A percentile compares a stretch with the other conserved stretches of the same genome.
Conservation (phyloP, 2,888 invertebrate species). For the Heliconius erato region DNA sequence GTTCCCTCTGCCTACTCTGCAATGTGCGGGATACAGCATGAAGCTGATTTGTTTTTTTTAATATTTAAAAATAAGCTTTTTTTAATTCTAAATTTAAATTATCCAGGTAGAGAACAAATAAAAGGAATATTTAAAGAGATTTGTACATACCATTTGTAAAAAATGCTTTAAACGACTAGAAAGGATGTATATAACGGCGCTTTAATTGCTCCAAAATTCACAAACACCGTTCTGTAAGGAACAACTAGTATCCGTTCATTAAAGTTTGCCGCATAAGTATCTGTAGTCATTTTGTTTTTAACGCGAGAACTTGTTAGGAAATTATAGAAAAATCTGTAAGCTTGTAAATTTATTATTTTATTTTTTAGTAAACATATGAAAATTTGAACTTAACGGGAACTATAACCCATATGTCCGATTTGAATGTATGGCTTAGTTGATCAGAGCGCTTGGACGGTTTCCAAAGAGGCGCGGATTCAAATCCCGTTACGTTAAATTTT, state of each 20-base stretch:
- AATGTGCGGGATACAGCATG: too few relatives aligned
- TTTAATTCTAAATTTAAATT: background rate
- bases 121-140: background rate
- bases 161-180: constrained; percentile 3
- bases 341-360: background rate
- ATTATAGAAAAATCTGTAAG: constrained; percentile 2
- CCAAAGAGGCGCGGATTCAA: too few relatives aligned
- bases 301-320: background rate
- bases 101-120: background rate
- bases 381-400: too few relatives aligned
- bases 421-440: too few relatives aligned
- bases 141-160: background rate
- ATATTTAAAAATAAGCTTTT: background rate
- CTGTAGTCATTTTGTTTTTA: background rate
- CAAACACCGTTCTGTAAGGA: constrained; percentile 17
- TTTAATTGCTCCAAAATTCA: constrained; percentile 9
- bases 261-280: constrained; percentile 18
- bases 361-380: too few relatives aligned
- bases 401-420: too few relatives aligned
- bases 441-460: too few relatives aligned
- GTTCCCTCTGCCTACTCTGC: too few relatives aligned
- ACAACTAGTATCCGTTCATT: constrained; percentile 12
- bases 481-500: too few relatives aligned
- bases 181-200: background rate
- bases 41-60: too few relatives aligned